Base-by-base conservation (phyloP, 1,140 invertebrate genomes). In the Drosophila truncata region DNA sequence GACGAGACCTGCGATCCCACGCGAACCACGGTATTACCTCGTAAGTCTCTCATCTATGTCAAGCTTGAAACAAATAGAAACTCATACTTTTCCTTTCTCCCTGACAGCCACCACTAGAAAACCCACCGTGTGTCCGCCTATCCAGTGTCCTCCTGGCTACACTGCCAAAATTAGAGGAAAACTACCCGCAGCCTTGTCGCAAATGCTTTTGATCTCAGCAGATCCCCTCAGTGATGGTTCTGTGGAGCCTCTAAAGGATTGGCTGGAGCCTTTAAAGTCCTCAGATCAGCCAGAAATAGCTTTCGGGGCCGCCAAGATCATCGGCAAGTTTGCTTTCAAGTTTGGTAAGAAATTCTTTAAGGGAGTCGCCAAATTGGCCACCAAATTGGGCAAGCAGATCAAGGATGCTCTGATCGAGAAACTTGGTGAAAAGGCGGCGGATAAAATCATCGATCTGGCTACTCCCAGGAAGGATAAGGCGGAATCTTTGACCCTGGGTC, bases 91-190 rank as follows among this genome's bases (percentile, higher is more conserved):
- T 9, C 6, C 16, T 8, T 2, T 18, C 11, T 23, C 6, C 10
- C 6, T 41, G 2, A 13, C 44, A 47, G 44, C 59, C 25, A 61
- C 59, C 23, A 61, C 59, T 5, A 61, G 4, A 2, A 61, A 49
- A 61, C 59, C 59, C 1, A 23, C 16, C 3, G 44, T 47, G 20
- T 61, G 59, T 18, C 59, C 59, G 1, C 27, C 29, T 8, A 9
- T 61, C 31, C 31, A 35, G 16, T 61, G 59, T 27, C 59, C 59
- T 8, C 59, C 59, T 31, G 59, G 59, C 5, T 61, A 61, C 31
- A 35, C 59, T 5, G 42, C 37, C 10, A 61, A 61, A 31, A 61
- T 61, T 7, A 49, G 31, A 7, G 59, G 59, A 7, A 61, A 61
- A 37, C 29, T 61, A 16, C 59, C 59, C 2, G 11, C 11, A 10